These are phyloP conservation scores for Pyrgilauda ruficollis DNA, from an alignment of 2,113 vertebrate genomes.

Conservation along the genomic window DNA sequence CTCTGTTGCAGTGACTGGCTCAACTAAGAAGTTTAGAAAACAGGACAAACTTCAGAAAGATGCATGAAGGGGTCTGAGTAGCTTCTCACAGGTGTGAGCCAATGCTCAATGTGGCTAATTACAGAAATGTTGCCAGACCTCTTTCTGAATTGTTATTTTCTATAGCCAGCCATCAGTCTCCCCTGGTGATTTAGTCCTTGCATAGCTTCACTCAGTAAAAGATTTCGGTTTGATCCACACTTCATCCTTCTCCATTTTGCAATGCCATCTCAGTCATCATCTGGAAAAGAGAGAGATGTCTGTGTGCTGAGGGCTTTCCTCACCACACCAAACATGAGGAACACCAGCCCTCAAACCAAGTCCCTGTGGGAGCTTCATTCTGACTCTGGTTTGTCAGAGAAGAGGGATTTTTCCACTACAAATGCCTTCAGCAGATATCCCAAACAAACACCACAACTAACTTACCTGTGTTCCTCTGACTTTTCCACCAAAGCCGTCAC, in stretches of 20 bases:
- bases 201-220: background rate
- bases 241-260: background rate
- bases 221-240: background rate
- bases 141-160: background rate
- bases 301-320: background rate
- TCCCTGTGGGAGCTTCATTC: background rate
- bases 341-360: accelerated
- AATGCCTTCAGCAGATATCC: background rate
- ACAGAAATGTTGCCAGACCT: background rate
- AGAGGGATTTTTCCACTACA: background rate
- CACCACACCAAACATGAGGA: background rate
- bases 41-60: background rate
- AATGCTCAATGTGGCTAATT: background rate
- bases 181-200: background rate
- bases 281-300: background rate
- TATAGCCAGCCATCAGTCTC: background rate
- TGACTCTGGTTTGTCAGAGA: background rate
- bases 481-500: background rate
- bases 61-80: background rate
- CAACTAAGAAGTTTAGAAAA: background rate
- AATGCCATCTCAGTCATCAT: background rate
- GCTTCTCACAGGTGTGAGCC: background rate
- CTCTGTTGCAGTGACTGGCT: background rate
- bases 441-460: background rate
- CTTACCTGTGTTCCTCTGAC: background rate